Evolutionary conservation across 2,113 vertebrate species (phyloP).

Genomic region (Scopus umbretta): DNA sequence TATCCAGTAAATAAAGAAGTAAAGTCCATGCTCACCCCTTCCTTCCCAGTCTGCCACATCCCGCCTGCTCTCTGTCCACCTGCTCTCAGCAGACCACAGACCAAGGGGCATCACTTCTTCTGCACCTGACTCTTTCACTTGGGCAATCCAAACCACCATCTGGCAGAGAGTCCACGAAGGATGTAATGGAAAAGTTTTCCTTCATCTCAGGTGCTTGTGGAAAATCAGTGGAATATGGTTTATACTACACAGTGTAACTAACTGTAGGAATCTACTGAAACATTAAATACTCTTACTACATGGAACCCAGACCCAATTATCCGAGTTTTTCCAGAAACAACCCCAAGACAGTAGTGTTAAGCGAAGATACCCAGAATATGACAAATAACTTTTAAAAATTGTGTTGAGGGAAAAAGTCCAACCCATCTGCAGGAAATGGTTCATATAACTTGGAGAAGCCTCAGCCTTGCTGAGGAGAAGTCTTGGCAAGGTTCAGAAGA

Average conservation of each 20-base stretch:
- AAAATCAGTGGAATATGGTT: not conserved
- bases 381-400: slow-evolving; percentile 3
- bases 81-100: not conserved
- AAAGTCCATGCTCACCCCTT: not conserved
- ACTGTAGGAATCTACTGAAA: not conserved
- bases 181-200: not conserved
- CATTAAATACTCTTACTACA: not conserved
- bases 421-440: slow-evolving; percentile 10
- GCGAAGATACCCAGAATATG: not conserved
- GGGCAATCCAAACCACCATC: not conserved
- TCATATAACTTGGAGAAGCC: slow-evolving; percentile 42
- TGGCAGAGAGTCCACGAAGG: not conserved
- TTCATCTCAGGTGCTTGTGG: not conserved
- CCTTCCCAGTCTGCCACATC: not conserved
- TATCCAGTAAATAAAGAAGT: not conserved
- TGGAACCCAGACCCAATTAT: not conserved
- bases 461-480: slow-evolving; percentile 28
- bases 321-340: not conserved
- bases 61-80: not conserved
- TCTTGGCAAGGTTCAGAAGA: not conserved
- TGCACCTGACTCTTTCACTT: not conserved
- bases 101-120: not conserved
- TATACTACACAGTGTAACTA: not conserved
- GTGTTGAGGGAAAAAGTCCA: not conserved
- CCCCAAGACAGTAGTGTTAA: not conserved